Percentiles rank a stretch among this genome's conserved stretches.
Conservation (phyloP, 2,888 invertebrate species). For the Catocala fraxini region DNA sequence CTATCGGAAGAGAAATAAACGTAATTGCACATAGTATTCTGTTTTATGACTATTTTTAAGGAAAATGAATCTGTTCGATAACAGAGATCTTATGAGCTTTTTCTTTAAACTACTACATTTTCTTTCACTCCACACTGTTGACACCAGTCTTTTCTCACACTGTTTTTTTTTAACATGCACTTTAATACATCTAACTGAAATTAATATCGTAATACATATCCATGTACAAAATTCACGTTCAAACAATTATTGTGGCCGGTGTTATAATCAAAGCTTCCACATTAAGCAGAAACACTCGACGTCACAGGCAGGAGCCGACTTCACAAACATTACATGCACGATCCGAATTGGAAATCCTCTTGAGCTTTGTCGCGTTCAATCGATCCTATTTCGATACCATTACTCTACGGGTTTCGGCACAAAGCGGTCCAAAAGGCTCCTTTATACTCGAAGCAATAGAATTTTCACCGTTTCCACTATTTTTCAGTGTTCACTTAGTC, state of each 20-base stretch:
- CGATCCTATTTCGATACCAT: conserved; percentile 49
- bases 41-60: too few relatives aligned
- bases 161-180: too few relatives aligned
- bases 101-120: too few relatives aligned
- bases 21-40: too few relatives aligned
- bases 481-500: conserved; percentile 47
- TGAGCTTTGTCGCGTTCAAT: conserved; percentile 42
- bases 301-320: conserved; percentile 22
- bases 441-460: conserved; percentile 56
- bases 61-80: too few relatives aligned
- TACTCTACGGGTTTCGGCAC: conserved; percentile 48
- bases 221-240: neutral
- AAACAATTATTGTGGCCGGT: neutral
- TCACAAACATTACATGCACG: conserved; percentile 33
- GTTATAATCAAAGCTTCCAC: conserved; percentile 14
- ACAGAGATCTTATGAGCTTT: too few relatives aligned
- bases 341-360: conserved; percentile 40
- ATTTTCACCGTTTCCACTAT: conserved; percentile 48
- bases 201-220: too few relatives aligned
- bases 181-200: too few relatives aligned
- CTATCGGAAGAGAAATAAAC: too few relatives aligned
- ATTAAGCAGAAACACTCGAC: conserved; percentile 13
- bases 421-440: conserved; percentile 48
- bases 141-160: too few relatives aligned
- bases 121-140: too few relatives aligned